A percentile compares a stretch with the other conserved stretches of the same genome.
phyloP scores from a whole-genome alignment of 1,140 invertebrate genomes.

The Drosophila teissieri region DNA sequence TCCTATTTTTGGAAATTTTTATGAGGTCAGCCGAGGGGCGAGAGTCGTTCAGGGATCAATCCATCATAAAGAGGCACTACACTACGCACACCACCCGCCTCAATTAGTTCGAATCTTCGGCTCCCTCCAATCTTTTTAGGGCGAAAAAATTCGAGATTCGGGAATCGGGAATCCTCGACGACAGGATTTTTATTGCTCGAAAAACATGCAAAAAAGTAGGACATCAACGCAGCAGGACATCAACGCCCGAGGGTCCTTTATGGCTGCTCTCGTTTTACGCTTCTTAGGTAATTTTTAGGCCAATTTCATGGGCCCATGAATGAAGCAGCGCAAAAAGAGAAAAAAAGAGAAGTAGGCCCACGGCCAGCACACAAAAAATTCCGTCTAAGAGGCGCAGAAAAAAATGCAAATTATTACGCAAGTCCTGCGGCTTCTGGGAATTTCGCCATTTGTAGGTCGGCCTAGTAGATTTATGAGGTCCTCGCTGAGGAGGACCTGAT shows the following conservation, averaged over 20 bases:
- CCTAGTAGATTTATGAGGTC: constrained; percentile 52
- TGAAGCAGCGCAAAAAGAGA: constrained; percentile 51
- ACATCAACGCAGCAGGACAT: constrained; percentile 56
- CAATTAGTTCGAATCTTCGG: constrained; percentile 74
- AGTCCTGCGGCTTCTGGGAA: constrained; percentile 58
- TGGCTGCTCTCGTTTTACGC: constrained; percentile 70
- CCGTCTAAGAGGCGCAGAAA: constrained; percentile 18
- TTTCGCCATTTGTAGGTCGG: constrained; percentile 56
- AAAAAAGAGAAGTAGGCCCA: constrained; percentile 18
- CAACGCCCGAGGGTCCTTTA: constrained; percentile 49
- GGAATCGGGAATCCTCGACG: constrained; percentile 27
- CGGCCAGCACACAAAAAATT: constrained; percentile 18
- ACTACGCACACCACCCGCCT: constrained; percentile 69
- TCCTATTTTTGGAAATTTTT: constrained; percentile 33
- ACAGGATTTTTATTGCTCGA: constrained; percentile 60
- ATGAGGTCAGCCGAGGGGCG: constrained; percentile 25
- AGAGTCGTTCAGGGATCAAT: constrained; percentile 40
- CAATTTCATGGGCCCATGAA: constrained; percentile 65
- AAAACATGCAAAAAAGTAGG: constrained; percentile 62
- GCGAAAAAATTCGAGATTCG: constrained; percentile 61
- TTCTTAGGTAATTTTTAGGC: constrained; percentile 77
- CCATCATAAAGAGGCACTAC: constrained; percentile 52
- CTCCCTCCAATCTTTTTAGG: constrained; percentile 45
- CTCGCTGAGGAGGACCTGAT: constrained; percentile 56
- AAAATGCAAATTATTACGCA: constrained; percentile 81